Base-by-base conservation (phyloP, 1,140 invertebrate genomes). In the Nasonia vitripennis region DNA sequence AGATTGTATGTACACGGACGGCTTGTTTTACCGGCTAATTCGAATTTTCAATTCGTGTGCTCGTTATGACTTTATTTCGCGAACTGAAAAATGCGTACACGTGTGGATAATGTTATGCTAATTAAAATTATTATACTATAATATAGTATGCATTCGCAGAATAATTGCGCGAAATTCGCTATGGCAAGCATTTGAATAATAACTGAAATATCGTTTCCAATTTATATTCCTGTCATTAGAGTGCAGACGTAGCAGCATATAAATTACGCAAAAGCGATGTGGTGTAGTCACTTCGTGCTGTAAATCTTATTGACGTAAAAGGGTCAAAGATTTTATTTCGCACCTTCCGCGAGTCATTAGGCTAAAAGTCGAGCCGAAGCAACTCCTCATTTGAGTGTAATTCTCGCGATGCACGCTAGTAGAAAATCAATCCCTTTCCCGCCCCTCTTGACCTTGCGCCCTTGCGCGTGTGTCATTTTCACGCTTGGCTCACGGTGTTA, bases 321-420 rank as follows among this genome's bases (percentile, higher is more conserved):
- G 62, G 78, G 78, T 80, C 78, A 80, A 80, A 68, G 62, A 73
- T 73, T 81, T 73, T 81, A 14, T 55, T 74, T 81, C 45, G 14
- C 70, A 81, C 68, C 17, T 81, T 70, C 14, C 37, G 51, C 37
- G 51, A 45, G 34, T 70, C 9, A 70, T 80, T 80, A 70, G 12
- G 17, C 17, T 80, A 80, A 70, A 70, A 80, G 34, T 70, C 62
- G 23, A 80, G 9, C n/a, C 37, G 20, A 80, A 68, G 37, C 37
- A 48, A 81, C 20, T 74, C 55, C 14, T 51, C 70, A 73, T 81
- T 81, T 73, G 0, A 73, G 23, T 34, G 27, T 81, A 81, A 81
- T 81, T 73, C 45, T 55, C n/a, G 23, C 45, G 17, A 73, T 51
- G 23, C 68, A 73, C 68, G 80, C 68, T 51, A 81, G 70, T 51